Evolutionary conservation across 1,140 invertebrate species (phyloP).

Genomic region (Sitophilus oryzae): DNA sequence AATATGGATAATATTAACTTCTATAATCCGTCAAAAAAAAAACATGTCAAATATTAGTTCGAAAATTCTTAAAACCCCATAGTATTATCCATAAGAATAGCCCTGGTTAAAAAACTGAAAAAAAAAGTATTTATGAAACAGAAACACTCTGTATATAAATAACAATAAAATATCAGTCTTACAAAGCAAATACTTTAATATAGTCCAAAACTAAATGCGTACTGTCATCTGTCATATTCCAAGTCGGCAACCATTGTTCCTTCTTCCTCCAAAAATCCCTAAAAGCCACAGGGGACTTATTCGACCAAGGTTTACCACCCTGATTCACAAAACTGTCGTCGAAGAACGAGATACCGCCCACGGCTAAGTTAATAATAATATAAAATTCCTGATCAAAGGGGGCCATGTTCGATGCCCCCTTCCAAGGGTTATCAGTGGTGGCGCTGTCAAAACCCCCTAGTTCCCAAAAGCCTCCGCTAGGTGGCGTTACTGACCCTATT

Average conservation of each 20-base stretch:
- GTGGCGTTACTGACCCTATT: constrained; percentile 24
- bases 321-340: constrained; percentile 39
- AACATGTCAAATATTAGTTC: too few relatives aligned
- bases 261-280: constrained; percentile 48
- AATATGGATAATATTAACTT: too few relatives aligned
- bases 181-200: constrained; percentile 51
- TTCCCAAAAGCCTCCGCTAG: constrained; percentile 28
- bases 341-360: constrained; percentile 34
- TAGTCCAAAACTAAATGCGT: constrained; percentile 55
- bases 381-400: constrained; percentile 60
- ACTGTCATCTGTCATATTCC: constrained; percentile 42
- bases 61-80: too few relatives aligned
- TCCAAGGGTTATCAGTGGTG: constrained; percentile 40
- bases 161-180: too few relatives aligned
- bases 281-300: constrained; percentile 33
- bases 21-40: too few relatives aligned
- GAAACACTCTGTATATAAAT: too few relatives aligned
- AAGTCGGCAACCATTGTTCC: constrained; percentile 48
- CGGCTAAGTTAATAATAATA: constrained; percentile 53
- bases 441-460: constrained; percentile 18
- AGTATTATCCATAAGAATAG: too few relatives aligned
- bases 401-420: constrained; percentile 44
- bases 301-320: constrained; percentile 47
- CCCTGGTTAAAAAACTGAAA: too few relatives aligned
- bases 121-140: too few relatives aligned